Base-by-base conservation (phyloP, 2,888 invertebrate species). In the Mactromeris polynyma region DNA sequence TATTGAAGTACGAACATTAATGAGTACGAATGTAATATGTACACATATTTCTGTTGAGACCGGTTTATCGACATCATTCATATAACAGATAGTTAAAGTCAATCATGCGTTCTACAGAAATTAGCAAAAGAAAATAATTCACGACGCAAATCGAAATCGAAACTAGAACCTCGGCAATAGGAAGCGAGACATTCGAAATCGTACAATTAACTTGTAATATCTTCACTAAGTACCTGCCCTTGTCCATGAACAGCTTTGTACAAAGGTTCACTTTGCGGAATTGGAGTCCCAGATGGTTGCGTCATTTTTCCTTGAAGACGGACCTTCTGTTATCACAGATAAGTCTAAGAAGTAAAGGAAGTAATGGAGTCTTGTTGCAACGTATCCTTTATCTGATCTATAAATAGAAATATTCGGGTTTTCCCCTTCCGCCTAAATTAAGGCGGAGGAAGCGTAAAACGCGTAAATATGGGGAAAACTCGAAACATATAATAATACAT, bases 341-440 rank as follows among this genome's bases (percentile, higher is more conserved):
- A n/a, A 86, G 86, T 81, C 86, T 81, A 86, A 77, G n/a, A n/a
- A 36, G 38, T 36, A 33, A 81, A 58, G 38, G 31, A 85, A 78
- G n/a, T 42, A 36, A 17, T 21, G 26, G 1, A 21, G n/a, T n/a
- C 58, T 11, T 69, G 11, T 19, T 14, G 11, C 19, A n/a, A 36
- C 31, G 46, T 46, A 9, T 6, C 54, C 6, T 3, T n/a, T 7
- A 58, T 26, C 7, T 58, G 42, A 36, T 58, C 79, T 80, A 80
- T 42, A 58, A 54, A 40, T 80, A 42, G 64, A 9, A 79, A 38
- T 58, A 40, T 33, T 11, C 21, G n/a, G 58, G 85, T 38, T 80
- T 85, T 85, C 14, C 80, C 85, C n/a, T n/a, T 31, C 2, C 14
- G 26, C 85, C 69, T 40, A 40, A 83, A 42, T 40, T 83, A 69